Evolutionary conservation across 2,797 vertebrate genomes (phyloP).

Genomic region (Hafferia zeledoni): DNA sequence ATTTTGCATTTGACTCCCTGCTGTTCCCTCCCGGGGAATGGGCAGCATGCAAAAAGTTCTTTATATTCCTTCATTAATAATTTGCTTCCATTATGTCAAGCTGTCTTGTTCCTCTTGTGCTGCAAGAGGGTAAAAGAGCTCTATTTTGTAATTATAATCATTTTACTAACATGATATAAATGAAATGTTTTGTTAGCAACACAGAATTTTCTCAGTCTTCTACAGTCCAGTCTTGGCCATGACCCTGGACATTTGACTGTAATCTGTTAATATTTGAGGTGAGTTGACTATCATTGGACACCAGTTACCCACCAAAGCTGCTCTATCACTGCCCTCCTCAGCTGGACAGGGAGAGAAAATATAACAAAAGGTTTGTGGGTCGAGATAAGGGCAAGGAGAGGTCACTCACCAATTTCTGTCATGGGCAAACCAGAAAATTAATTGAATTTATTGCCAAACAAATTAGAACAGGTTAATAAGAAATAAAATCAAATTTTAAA

Average conservation of each 20-base stretch:
- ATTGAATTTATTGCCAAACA: not conserved
- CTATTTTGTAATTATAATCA: not conserved
- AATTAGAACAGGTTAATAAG: not conserved
- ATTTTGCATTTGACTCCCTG: not conserved
- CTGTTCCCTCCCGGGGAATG: not conserved
- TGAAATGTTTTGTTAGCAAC: not conserved
- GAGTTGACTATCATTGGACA: not conserved
- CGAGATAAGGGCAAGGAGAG: not conserved
- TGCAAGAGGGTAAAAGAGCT: not conserved
- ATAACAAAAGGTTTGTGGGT: not conserved
- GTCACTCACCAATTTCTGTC: not conserved
- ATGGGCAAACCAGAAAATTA: not conserved
- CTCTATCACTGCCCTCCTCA: not conserved
- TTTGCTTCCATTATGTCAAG: slow-evolving; percentile 4
- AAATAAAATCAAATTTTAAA: not conserved
- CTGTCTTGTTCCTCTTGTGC: not conserved
- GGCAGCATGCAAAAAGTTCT: not conserved
- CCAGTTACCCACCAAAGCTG: not conserved
- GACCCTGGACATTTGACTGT: not conserved
- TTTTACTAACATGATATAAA: not conserved
- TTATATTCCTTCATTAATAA: not conserved
- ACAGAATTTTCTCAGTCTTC: not conserved
- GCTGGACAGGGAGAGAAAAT: not conserved
- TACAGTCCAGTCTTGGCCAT: not conserved
- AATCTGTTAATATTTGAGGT: not conserved